Evolutionary conservation across 2,113 vertebrate species (phyloP).

Genomic region (Alligator sinensis): DNA sequence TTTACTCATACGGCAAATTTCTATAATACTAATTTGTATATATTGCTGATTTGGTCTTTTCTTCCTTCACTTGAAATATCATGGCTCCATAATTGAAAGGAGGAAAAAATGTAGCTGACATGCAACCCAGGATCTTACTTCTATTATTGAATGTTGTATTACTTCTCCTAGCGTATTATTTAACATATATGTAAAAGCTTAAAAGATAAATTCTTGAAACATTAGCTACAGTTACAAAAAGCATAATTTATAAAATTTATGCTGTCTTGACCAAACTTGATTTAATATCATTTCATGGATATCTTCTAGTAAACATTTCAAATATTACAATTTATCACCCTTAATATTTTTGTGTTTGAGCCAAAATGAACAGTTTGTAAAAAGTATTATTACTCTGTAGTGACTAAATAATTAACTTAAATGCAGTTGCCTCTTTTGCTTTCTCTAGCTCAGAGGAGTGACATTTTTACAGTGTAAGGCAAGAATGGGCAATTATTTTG

Average conservation of each 20-base stretch:
- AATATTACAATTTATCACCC: constrained; percentile 24
- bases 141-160: not conserved
- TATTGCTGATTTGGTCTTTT: not conserved
- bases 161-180: not conserved
- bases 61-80: not conserved
- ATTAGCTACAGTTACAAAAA: not conserved
- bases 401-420: not conserved
- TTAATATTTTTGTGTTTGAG: not conserved
- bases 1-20: not conserved
- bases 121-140: not conserved
- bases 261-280: not conserved
- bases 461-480: not conserved
- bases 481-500: not conserved
- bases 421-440: not conserved
- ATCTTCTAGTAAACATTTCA: constrained; percentile 18
- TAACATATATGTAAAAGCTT: not conserved
- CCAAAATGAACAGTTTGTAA: constrained; percentile 8
- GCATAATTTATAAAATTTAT: not conserved
- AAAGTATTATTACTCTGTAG: constrained; percentile 7
- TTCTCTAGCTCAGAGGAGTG: not conserved
- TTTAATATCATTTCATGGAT: not conserved
- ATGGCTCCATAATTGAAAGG: not conserved
- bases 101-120: not conserved
- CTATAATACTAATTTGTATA: not conserved
- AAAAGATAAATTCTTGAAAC: not conserved